phyloP scores from a whole-genome alignment of 2,888 invertebrate species.

The Panzeria rudis region DNA sequence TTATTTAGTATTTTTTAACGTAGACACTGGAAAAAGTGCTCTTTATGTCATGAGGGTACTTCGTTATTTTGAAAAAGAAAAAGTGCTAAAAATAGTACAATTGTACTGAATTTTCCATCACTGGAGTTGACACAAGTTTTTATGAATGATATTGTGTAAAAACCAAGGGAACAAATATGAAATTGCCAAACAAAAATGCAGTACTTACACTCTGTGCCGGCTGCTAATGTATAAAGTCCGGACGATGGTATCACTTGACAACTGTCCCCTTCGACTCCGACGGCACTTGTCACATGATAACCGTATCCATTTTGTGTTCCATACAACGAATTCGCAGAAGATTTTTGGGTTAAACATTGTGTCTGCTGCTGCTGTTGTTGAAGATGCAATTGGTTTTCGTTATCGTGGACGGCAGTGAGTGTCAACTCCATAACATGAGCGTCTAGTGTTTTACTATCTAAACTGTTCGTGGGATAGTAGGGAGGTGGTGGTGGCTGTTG shows the following conservation, averaged over 20 bases:
- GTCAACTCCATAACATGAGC: conserved; percentile 79
- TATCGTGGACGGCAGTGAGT: conserved; percentile 78
- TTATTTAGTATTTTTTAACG: no score
- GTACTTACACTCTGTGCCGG: conserved; percentile 81
- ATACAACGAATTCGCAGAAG: conserved; percentile 69
- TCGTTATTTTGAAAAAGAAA: no score
- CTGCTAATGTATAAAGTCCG: conserved; percentile 72
- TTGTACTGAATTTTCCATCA: no score
- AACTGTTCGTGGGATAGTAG: conserved; percentile 78
- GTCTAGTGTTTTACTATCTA: conserved; percentile 79
- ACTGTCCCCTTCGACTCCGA: conserved; percentile 81
- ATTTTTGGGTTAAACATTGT: conserved; percentile 68
- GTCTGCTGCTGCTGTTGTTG: conserved; percentile 75
- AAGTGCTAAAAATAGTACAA: no score
- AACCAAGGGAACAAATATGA: not conserved
- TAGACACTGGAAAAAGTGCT: no score
- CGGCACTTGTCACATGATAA: conserved; percentile 82
- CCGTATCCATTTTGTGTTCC: conserved; percentile 79
- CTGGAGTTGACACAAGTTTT: no score
- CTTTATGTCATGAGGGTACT: no score
- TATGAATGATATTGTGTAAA: not conserved
- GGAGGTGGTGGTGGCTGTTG: conserved; percentile 78
- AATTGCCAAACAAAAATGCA: not conserved
- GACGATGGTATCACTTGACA: conserved; percentile 81
- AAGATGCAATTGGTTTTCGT: conserved; percentile 78